These are phyloP conservation scores for Crotalus horridus DNA, from an alignment of 2,113 vertebrate species.

Conservation along the genomic window DNA sequence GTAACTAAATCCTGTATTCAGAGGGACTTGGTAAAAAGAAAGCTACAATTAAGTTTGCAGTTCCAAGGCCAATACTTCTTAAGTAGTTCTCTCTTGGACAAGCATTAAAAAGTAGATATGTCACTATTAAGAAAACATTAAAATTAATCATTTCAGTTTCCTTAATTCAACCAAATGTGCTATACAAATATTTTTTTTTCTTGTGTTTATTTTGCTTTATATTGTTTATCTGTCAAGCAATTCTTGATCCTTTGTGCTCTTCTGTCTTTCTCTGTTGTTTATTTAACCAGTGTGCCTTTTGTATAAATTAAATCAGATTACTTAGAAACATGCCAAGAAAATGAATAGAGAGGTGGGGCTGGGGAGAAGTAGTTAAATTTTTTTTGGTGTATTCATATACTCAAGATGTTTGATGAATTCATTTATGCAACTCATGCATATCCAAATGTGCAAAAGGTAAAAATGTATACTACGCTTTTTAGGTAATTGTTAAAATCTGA, in stretches of 20 bases:
- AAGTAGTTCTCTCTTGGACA: background rate
- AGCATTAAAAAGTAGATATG: background rate
- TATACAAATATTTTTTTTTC: background rate
- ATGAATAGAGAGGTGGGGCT: background rate
- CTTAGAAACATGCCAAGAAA: background rate
- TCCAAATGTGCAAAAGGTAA: background rate
- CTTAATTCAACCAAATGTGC: background rate
- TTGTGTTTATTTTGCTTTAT: background rate
- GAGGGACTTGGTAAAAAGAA: background rate
- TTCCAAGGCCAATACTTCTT: background rate
- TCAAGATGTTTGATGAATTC: background rate
- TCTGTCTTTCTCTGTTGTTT: background rate
- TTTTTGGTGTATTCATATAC: background rate
- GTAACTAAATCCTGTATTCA: background rate
- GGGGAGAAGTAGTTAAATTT: background rate
- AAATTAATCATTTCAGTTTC: background rate
- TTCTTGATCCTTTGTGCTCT: background rate
- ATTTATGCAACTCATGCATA: too few relatives aligned
- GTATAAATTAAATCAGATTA: background rate
- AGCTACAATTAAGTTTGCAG: background rate
- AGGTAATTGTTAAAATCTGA: background rate
- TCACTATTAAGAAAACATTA: background rate
- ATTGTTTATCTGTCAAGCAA: background rate
- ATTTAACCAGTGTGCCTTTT: background rate
- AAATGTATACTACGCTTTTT: background rate